phyloP scores from a whole-genome alignment of 2,888 invertebrate species.

The Eupithecia abbreviata region DNA sequence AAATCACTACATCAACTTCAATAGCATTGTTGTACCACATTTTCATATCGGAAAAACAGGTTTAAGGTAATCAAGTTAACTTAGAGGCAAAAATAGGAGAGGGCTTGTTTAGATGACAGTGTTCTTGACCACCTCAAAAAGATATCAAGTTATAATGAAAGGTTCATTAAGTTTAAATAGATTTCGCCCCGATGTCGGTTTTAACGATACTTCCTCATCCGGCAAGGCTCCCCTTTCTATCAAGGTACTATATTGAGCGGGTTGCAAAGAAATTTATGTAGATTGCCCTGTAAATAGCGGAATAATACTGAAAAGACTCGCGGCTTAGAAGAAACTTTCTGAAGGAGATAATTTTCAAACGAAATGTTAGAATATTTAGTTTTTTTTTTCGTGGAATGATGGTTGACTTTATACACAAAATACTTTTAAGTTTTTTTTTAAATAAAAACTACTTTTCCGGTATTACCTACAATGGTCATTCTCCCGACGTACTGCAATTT shows the following conservation, averaged over 20 bases:
- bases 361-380: constrained; percentile 19
- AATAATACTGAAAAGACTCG: constrained; percentile 31
- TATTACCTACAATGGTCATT: background rate
- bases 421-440: no score
- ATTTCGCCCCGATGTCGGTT: background rate
- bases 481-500: background rate
- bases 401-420: background rate
- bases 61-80: no score
- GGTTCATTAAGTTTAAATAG: background rate
- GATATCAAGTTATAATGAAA: background rate
- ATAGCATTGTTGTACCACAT: no score
- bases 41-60: no score
- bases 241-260: constrained; percentile 14
- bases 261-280: constrained; percentile 38
- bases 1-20: no score
- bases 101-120: background rate
- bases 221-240: background rate
- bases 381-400: constrained; percentile 8
- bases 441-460: background rate
- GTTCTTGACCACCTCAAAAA: background rate
- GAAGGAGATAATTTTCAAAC: constrained; percentile 27
- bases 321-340: constrained; percentile 33
- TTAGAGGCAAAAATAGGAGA: no score
- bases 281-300: constrained; percentile 39
- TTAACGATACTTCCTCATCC: background rate